Percentiles rank a stretch among this genome's conserved stretches.
Conservation (phyloP, 2,113 vertebrate genomes). For the Dryoscopus gambensis region DNA sequence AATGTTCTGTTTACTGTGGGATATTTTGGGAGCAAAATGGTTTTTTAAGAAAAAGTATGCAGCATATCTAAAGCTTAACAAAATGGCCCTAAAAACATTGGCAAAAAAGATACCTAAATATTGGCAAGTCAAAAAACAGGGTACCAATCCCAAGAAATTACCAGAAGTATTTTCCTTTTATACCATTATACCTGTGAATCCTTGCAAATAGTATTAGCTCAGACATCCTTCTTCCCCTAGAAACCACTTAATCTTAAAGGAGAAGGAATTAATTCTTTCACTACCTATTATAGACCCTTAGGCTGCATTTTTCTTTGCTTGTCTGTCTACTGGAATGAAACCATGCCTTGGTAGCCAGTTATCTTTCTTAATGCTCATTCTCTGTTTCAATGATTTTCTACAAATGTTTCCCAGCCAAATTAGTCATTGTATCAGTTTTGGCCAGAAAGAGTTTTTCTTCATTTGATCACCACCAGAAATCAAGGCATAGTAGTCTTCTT, state of each 20-base stretch:
- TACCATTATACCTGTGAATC: not conserved
- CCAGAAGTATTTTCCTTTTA: not conserved
- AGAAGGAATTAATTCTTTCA: not conserved
- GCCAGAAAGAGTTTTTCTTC: not conserved
- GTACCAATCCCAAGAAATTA: not conserved
- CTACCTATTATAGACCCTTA: not conserved
- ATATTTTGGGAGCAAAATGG: not conserved
- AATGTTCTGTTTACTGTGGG: not conserved
- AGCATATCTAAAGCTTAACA: not conserved
- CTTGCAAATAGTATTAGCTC: not conserved
- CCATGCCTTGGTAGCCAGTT: not conserved
- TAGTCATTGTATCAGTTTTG: not conserved
- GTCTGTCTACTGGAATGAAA: not conserved
- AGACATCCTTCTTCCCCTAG: not conserved
- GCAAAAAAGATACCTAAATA: not conserved
- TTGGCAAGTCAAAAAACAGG: not conserved
- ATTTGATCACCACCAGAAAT: not conserved
- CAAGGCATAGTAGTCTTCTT: not conserved
- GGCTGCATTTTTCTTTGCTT: not conserved
- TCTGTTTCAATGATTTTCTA: not conserved
- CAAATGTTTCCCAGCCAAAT: not conserved
- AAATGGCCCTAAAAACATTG: not conserved
- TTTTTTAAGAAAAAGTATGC: not conserved
- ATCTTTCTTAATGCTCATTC: not conserved
- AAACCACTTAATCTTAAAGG: not conserved